phyloP scores from a whole-genome alignment of 2,113 vertebrate genomes.

The Cebus imitator region DNA sequence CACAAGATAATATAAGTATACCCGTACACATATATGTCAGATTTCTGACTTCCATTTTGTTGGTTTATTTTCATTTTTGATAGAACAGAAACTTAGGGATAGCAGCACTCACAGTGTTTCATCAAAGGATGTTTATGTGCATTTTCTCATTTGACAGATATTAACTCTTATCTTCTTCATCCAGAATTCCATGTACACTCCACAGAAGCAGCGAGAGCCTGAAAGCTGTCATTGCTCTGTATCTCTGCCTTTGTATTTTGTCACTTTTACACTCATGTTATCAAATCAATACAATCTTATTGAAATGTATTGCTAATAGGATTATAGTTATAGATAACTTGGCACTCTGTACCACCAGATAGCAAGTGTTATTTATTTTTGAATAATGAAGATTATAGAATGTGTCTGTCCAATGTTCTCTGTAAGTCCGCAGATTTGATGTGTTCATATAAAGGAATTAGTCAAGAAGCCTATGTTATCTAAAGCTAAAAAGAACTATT shows the following conservation, averaged over 20 bases:
- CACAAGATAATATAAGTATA: background rate
- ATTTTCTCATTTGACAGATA: background rate
- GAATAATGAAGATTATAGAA: background rate
- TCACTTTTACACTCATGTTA: constrained; percentile 38
- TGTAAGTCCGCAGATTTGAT: background rate
- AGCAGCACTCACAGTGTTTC: background rate
- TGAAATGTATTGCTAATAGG: background rate
- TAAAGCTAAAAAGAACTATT: background rate
- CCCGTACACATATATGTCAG: background rate
- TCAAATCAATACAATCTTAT: constrained; percentile 59
- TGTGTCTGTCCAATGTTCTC: background rate
- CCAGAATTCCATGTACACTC: background rate
- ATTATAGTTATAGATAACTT: background rate
- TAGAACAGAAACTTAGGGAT: background rate
- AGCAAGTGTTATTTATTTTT: background rate
- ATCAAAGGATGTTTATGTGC: background rate
- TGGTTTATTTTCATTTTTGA: background rate
- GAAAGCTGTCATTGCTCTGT: constrained; percentile 38
- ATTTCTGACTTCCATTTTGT: background rate
- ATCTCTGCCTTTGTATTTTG: constrained; percentile 40
- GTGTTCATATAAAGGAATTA: background rate
- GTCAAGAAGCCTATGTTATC: background rate
- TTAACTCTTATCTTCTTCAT: constrained; percentile 28
- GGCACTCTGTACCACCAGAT: background rate
- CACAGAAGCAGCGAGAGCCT: background rate